These are phyloP conservation scores for Pelecanoides urinatrix DNA, from an alignment of 2,113 vertebrate genomes.

Conservation along the genomic window DNA sequence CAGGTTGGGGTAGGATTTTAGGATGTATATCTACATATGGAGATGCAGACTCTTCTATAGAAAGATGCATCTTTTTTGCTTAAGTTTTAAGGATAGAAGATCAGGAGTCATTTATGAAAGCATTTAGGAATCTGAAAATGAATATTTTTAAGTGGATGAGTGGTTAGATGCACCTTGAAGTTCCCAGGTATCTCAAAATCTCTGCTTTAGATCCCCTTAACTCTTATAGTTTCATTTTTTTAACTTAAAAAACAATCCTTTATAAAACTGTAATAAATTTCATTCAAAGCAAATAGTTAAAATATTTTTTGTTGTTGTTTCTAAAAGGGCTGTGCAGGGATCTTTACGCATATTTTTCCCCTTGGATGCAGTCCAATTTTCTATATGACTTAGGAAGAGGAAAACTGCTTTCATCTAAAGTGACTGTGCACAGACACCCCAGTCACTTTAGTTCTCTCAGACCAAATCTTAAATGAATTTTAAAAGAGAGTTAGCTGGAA, in stretches of 20 bases:
- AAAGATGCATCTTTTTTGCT: not conserved
- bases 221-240: not conserved
- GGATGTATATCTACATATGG: not conserved
- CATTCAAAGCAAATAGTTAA: not conserved
- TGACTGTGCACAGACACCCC: constrained; percentile 19
- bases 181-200: not conserved
- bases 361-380: not conserved
- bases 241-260: not conserved
- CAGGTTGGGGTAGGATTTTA: not conserved
- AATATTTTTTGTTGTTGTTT: not conserved
- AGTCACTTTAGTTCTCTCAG: constrained; percentile 22
- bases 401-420: constrained; percentile 32
- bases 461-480: not conserved
- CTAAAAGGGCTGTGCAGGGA: not conserved
- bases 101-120: not conserved
- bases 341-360: not conserved
- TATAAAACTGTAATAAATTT: not conserved
- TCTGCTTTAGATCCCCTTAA: not conserved
- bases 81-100: not conserved
- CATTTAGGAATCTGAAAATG: not conserved
- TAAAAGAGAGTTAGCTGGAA: constrained; percentile 70
- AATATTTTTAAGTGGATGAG: not conserved
- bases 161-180: not conserved
- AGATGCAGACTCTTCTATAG: not conserved
- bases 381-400: not conserved